Evolutionary conservation across 2,888 invertebrate genomes (phyloP).

Genomic region (Philonicus albiceps): DNA sequence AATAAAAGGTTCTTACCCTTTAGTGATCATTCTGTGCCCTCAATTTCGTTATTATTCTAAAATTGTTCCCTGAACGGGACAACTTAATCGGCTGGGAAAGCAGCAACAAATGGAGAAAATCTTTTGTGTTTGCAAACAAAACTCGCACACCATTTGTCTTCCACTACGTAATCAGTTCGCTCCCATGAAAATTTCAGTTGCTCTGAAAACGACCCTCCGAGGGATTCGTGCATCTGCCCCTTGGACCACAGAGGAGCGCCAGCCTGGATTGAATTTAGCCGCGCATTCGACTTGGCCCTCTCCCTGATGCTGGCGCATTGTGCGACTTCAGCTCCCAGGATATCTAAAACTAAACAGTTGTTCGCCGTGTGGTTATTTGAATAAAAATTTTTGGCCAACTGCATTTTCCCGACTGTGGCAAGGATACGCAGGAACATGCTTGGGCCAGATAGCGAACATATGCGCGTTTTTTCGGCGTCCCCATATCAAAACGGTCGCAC

Average conservation of each 20-base stretch:
- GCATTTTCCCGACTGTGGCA: neutral
- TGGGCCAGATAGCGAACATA: conserved; percentile 9
- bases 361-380: conserved; percentile 28
- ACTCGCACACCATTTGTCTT: neutral
- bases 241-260: neutral
- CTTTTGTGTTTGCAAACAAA: conserved; percentile 14
- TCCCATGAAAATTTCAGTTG: neutral
- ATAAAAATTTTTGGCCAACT: conserved; percentile 33
- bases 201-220: neutral
- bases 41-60: neutral
- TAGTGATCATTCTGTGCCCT: neutral
- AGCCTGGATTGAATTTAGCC: conserved; percentile 2
- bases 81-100: neutral
- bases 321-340: neutral
- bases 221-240: neutral
- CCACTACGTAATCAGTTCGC: neutral
- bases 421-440: conserved; percentile 11
- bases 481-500: conserved; percentile 9
- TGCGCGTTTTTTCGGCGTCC: conserved; percentile 2
- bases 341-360: neutral
- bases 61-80: neutral
- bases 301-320: neutral
- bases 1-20: neutral
- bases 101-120: neutral
- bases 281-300: neutral